Evolutionary conservation across 2,888 invertebrate genomes (phyloP).

Genomic region (Sesia apiformis): DNA sequence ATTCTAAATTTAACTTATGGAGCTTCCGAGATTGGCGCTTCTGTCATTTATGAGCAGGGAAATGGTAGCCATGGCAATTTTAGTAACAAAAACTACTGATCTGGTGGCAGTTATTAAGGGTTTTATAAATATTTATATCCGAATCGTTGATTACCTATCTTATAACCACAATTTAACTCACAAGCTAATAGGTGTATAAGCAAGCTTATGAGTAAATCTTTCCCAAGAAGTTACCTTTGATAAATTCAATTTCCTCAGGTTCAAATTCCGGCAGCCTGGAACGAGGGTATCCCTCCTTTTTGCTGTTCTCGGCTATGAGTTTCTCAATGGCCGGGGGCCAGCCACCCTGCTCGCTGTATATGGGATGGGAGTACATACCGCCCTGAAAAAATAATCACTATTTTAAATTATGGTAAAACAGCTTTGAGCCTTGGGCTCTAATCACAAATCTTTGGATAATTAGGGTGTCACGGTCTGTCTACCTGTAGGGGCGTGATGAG

Average conservation of each 20-base stretch:
- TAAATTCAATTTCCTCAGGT: constrained; percentile 53
- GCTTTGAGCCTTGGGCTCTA: too few species aligned
- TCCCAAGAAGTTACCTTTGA: constrained; percentile 31
- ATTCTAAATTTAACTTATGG: too few species aligned
- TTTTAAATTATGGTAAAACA: too few species aligned
- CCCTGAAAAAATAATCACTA: constrained; percentile 16
- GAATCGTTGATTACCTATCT: neutral
- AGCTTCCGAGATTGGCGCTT: neutral
- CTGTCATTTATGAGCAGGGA: neutral
- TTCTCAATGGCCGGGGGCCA: constrained; percentile 60
- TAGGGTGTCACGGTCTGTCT: too few species aligned
- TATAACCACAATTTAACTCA: neutral
- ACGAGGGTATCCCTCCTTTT: constrained; percentile 38
- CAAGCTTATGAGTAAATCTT: neutral
- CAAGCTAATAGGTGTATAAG: neutral
- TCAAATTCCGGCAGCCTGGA: constrained; percentile 64
- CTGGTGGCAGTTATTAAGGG: too few species aligned
- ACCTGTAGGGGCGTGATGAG: too few species aligned
- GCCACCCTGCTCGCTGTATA: constrained; percentile 56
- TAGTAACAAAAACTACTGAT: too few species aligned
- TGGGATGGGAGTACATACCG: constrained; percentile 53
- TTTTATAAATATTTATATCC: too few species aligned
- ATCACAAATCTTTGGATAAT: too few species aligned
- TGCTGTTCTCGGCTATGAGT: constrained; percentile 42
- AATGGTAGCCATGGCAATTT: too few species aligned